Evolutionary conservation across 1,140 invertebrate genomes (phyloP), one percentile per base, ranked within the genome.

Genomic region (Lepidurus packardi): DNA sequence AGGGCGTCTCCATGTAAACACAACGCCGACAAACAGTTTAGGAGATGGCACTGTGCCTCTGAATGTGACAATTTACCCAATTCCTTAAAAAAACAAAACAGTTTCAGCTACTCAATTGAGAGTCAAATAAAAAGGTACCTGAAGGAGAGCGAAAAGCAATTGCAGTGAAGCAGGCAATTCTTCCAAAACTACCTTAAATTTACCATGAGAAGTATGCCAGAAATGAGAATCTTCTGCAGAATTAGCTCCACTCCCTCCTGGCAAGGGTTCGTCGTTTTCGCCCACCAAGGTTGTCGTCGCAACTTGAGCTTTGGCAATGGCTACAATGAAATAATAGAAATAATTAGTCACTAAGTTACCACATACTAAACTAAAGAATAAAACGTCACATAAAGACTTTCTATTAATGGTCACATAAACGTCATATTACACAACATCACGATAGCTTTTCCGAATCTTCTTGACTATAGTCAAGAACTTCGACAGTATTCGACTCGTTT

Each of bases 1-100:
- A 99, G 88, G 8, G 95, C 94, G 85, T 99, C 97, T 5, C 94
- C 95, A 84, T 99, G 94, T 1, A 99, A 87, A 78, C 94, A 93
- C 82, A 99, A 88, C 73, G 96, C 91, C 84, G 97, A 94, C 1
- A 99, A 86, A 82, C 95, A 97, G 82, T 94, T 92, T 44, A 99
- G 86, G 83, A 98, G 90, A 83, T 98, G 96, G 84, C 96, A 98
- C 6, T 98, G 86, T 43, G 98, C 93, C 85, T 98, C 96, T 0
- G 96, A 92, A 82, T 97, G 24, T 8, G 91, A 89, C 10, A 92
- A 90, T 74, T 89, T 91, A 73, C 92, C 90, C 53, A 98, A 86
- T 84, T 96, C 94, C 90, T 94, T 10, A 85, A 80, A 79, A 80
- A 80, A 47, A n/a, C n/a, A 76, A 34, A 65, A 80, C 21, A 80